Percentiles rank a stretch among this genome's conserved stretches.
Evolutionary conservation across 1,140 invertebrate species (phyloP).

Genomic region (Diplogasteroides magnus): DNA sequence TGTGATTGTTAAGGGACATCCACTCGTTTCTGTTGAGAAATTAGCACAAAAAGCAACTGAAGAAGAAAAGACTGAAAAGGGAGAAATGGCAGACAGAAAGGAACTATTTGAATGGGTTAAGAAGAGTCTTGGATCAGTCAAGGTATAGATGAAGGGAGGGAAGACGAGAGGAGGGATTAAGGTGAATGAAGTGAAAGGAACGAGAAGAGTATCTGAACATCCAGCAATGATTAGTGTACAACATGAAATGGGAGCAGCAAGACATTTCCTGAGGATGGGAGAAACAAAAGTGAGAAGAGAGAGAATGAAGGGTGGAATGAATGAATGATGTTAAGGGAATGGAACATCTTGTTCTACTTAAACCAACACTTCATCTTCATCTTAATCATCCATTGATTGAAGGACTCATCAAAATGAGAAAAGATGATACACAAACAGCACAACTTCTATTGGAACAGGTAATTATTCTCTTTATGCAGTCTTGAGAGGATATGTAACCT

Average conservation of each 20-base stretch:
- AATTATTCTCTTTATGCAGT: constrained; percentile 28
- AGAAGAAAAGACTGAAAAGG: constrained; percentile 62
- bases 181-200: constrained; percentile 70
- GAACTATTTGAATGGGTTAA: constrained; percentile 74
- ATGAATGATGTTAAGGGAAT: constrained; percentile 69
- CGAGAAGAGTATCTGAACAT: constrained; percentile 75
- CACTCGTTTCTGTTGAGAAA: constrained; percentile 83
- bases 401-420: constrained; percentile 73
- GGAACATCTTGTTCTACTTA: constrained; percentile 58
- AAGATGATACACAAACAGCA: constrained; percentile 72
- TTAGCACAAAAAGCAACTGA: constrained; percentile 71
- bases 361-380: constrained; percentile 88
- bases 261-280: constrained; percentile 78
- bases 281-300: constrained; percentile 68
- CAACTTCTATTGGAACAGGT: constrained; percentile 78
- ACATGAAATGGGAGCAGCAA: constrained; percentile 86
- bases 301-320: constrained; percentile 56
- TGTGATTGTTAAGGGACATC: constrained; percentile 57
- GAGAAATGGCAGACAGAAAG: constrained; percentile 65
- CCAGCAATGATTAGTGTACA: constrained; percentile 83
- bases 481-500: neutral
- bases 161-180: too few species aligned
- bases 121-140: constrained; percentile 67
- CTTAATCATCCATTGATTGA: constrained; percentile 82
- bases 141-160: too few species aligned